Evolutionary conservation across 2,797 vertebrate genomes (phyloP).

Genomic region (Enteromius viviparus): DNA sequence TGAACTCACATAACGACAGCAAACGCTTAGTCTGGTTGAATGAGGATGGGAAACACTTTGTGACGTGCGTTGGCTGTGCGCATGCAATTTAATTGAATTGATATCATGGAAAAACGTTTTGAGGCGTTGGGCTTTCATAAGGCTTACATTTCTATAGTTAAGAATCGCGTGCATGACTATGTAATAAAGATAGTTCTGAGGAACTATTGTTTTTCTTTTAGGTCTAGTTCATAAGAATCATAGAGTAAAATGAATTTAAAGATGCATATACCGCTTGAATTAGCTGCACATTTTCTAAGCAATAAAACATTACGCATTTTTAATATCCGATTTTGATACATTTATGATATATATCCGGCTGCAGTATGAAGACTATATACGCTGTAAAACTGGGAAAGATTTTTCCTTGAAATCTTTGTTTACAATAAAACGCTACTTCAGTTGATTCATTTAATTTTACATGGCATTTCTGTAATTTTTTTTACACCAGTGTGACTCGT

Average conservation of each 20-base stretch:
- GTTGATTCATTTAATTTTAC: neutral
- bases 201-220: neutral
- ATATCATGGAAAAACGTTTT: neutral
- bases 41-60: neutral
- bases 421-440: neutral
- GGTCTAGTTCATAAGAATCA: neutral
- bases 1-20: neutral
- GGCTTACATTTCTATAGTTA: neutral
- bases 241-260: neutral
- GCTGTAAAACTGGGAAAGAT: neutral
- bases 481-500: neutral
- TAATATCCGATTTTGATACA: neutral
- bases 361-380: neutral
- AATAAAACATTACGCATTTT: too few relatives aligned
- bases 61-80: conserved; percentile 21
- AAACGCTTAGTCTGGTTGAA: neutral
- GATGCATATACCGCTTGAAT: too few relatives aligned
- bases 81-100: neutral
- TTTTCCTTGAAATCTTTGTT: neutral
- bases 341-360: neutral
- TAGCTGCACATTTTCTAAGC: neutral
- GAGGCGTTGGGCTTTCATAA: neutral
- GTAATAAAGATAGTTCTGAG: neutral
- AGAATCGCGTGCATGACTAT: neutral
- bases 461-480: neutral